Base-by-base conservation (phyloP, 2,797 vertebrate genomes). In the Sitta carolinensis region DNA sequence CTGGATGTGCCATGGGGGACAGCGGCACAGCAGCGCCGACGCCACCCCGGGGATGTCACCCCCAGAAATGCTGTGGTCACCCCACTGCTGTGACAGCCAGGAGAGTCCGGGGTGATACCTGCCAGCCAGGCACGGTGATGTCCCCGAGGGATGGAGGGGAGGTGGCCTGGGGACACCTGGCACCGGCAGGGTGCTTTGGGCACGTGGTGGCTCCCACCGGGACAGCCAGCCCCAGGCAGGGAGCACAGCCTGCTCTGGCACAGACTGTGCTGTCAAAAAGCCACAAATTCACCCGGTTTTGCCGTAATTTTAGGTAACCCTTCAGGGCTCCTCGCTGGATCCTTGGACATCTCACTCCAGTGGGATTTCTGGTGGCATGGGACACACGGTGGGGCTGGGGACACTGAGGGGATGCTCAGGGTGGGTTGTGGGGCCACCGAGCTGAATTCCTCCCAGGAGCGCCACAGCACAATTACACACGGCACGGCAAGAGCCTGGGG, bases 281-380 rank as follows among this genome's bases (percentile, higher is more conserved):
- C 34, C 55, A 43, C 73, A 62, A 36, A 94, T 73, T 66, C 27
- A 59, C 26, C 1, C 16, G 43, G 26, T 57, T 85, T 48, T 32
- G 42, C 88, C 58, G 45, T 18, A 25, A 48, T 5, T 75, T 29
- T 3, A 38, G 2, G 0, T 36, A 69, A 83, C 29, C 72, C 29
- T 36, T 2, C 5, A 1, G 2, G 52, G 43, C 36, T 92, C 59
- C 42, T 18, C 0, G 0, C 16, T 0, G 4, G 12, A 5, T 22
- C 22, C 13, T 19, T 1, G 1, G 3, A 4, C 15, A 16, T 7
- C 47, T 27, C 3, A 1, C 50, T 20, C 11, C 1, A 0, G 8
- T 0, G 3, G n/a, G 15, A 52, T 22, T 36, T 26, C 48, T 1
- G 3, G 4, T 5, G 43, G 26, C 21, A 2, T 0, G 23, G 20